Conservation (phyloP, 2,113 vertebrate species). For the Passer domesticus region DNA sequence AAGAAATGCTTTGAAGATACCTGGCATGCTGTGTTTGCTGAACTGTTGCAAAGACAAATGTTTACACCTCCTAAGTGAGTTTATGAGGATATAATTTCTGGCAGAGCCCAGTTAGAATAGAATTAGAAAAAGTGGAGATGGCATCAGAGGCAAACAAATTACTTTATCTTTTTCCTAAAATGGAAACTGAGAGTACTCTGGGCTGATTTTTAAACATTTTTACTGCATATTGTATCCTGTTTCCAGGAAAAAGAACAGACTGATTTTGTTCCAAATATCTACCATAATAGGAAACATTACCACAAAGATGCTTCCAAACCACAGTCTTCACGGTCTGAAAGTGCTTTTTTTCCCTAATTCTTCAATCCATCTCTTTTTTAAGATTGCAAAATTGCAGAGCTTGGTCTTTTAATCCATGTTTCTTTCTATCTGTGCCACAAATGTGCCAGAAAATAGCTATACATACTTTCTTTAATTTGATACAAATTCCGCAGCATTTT, state of each 20-base stretch:
- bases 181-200: not conserved
- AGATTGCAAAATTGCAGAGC: not conserved
- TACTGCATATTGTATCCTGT: not conserved
- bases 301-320: not conserved
- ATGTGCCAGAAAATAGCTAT: not conserved
- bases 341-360: not conserved
- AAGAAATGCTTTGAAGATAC: not conserved
- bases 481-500: not conserved
- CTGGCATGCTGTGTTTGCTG: not conserved
- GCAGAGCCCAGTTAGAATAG: not conserved
- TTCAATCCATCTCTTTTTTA: not conserved
- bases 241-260: not conserved
- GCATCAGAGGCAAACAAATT: not conserved
- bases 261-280: not conserved
- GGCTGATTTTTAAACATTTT: not conserved
- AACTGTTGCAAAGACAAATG: not conserved
- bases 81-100: not conserved
- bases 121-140: not conserved
- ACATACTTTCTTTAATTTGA: not conserved
- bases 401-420: not conserved
- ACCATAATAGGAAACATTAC: not conserved
- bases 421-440: not conserved
- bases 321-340: not conserved
- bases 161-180: not conserved
- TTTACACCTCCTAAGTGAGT: not conserved